Conservation (phyloP, 2,113 vertebrate genomes). For the Ariopsis seemanni region DNA sequence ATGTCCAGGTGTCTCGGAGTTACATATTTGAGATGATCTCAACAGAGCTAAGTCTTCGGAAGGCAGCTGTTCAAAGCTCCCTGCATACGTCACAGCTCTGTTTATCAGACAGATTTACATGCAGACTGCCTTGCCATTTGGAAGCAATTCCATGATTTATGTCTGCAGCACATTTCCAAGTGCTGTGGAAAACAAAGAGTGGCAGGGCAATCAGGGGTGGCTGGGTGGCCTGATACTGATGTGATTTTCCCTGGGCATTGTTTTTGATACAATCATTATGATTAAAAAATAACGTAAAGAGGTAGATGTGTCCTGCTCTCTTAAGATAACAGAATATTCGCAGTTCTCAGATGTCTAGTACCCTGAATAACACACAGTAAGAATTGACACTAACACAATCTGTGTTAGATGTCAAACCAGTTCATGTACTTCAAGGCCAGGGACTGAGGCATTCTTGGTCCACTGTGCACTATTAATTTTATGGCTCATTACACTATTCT, state of each 20-base stretch:
- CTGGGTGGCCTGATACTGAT: constrained; percentile 9
- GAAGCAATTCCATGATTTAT: constrained; percentile 48
- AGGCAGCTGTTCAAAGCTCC: constrained; percentile 44
- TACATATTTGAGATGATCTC: constrained; percentile 16
- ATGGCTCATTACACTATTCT: constrained; percentile 27
- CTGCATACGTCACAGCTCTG: constrained; percentile 41
- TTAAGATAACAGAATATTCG: background rate
- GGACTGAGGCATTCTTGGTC: constrained; percentile 1
- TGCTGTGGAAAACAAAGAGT: constrained; percentile 31
- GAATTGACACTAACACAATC: background rate
- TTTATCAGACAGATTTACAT: constrained; percentile 53
- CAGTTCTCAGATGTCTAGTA: background rate
- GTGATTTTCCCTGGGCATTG: constrained; percentile 23
- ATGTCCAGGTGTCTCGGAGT: background rate
- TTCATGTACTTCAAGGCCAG: constrained; percentile 11
- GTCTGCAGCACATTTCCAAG: constrained; percentile 41
- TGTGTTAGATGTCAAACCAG: constrained; percentile 12
- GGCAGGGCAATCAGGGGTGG: constrained; percentile 22
- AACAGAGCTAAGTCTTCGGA: background rate
- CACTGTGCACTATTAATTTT: constrained; percentile 32
- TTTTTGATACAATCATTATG: constrained; percentile 36
- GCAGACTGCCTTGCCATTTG: constrained; percentile 48
- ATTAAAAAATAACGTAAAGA: background rate
- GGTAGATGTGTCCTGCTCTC: constrained; percentile 4
- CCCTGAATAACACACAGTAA: constrained; percentile 6